phyloP scores from a whole-genome alignment of 37 sponge, comb jelly and placozoan species.

The Aphrocallistes beatrix region DNA sequence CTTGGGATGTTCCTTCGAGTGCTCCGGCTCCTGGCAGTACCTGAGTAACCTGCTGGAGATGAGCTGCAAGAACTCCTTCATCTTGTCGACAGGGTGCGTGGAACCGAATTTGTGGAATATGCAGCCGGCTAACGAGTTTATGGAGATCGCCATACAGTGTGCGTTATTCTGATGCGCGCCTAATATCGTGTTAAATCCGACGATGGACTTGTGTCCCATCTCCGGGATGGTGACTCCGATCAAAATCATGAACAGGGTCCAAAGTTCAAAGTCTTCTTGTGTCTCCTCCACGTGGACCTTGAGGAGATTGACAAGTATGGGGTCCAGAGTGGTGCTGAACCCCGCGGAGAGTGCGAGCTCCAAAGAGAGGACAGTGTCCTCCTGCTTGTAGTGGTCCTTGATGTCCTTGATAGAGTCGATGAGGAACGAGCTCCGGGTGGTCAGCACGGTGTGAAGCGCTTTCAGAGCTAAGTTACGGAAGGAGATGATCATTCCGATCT shows the following conservation, averaged over 20 bases:
- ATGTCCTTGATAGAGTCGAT: constrained; percentile 61
- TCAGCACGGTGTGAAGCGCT: constrained; percentile 52
- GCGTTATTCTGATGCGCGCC: constrained; percentile 82
- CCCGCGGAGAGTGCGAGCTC: constrained; percentile 86
- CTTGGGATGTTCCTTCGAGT: constrained; percentile 60
- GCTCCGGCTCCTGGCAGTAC: constrained; percentile 63
- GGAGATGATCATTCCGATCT: constrained; percentile 63
- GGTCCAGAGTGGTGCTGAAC: constrained; percentile 61
- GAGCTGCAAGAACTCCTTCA: constrained; percentile 77
- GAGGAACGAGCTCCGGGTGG: constrained; percentile 48
- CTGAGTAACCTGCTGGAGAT: constrained; percentile 68
- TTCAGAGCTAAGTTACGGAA: constrained; percentile 60
- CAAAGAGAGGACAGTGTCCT: constrained; percentile 17
- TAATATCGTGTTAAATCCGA: constrained; percentile 37
- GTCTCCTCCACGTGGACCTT: constrained; percentile 34
- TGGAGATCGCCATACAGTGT: constrained; percentile 73
- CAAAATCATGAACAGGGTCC: constrained; percentile 60
- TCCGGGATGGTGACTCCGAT: constrained; percentile 57
- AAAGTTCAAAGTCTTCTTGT: constrained; percentile 46
- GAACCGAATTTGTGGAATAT: constrained; percentile 56
- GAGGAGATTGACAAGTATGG: constrained; percentile 33
- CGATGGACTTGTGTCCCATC: constrained; percentile 40
- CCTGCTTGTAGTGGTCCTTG: constrained; percentile 35
- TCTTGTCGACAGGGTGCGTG: constrained; percentile 40
- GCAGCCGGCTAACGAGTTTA: constrained; percentile 56